Base-by-base conservation (phyloP, 2,888 invertebrate species). In the Erebia palarica region DNA sequence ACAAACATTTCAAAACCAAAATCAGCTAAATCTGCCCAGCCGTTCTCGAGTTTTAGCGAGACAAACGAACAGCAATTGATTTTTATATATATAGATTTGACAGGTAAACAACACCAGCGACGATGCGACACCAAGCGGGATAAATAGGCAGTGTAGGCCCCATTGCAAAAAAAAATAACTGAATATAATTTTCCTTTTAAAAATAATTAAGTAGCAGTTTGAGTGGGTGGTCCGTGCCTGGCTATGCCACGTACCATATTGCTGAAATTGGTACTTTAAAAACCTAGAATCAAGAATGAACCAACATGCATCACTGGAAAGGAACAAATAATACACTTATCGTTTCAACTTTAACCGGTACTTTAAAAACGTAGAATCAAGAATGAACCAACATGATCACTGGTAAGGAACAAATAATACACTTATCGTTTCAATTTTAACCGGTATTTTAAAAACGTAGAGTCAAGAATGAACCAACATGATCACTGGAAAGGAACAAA, bases 231-330 rank as follows among this genome's bases (percentile, higher is more conserved):
- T 70, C 61, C 75, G 77, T 70, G 75, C 64, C 75, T 75, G 13
- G 84, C 84, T 65, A 78, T 77, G 81, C 44, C 73, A 71, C 78
- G 79, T 53, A 72, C 71, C 72, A 71, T 75, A 27, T 44, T 76
- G 83, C 84, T 84, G 77, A 84, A 80, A 83, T 73, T 81, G 77
- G 74, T 76, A 68, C 65, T 74, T 72, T 70, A 47, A 2, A 60
- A 13, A 11, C 3, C 10, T 57, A 13, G n/a, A n/a, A n/a, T n/a
- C 13, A 27, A 36, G 8, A 11, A 7, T 27, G 7, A 36, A 59
- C 58, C 3, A 59, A 21, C 11, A 4, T 16, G 9, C n/a, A 0
- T 16, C n/a, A 55, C 2, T 3, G n/a, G 8, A 5, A n/a, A 51
- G 7, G n/a, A 51, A 51, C 0, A 44, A 11, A 44, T 9, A 44